Evolutionary conservation across 2,888 invertebrate genomes (phyloP).

Genomic region (Lydus trimaculatus): DNA sequence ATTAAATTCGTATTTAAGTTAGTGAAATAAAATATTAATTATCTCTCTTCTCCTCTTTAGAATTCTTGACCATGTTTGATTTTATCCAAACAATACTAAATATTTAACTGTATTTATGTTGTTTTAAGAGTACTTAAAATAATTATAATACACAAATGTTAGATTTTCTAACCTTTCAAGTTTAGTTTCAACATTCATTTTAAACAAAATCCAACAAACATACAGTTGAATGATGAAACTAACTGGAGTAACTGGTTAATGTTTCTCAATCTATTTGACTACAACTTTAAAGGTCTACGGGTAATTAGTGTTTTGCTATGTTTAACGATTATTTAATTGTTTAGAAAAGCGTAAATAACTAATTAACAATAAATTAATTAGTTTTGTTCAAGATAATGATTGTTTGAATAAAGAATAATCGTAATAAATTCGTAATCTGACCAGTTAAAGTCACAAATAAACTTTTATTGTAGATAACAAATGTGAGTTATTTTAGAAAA

Average conservation of each 20-base stretch:
- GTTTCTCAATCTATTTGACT: slow-evolving; percentile 23
- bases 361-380: not conserved
- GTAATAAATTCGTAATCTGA: slow-evolving; percentile 39
- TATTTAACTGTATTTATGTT: slow-evolving; percentile 18
- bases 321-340: not conserved
- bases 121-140: slow-evolving; percentile 22
- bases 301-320: slow-evolving; percentile 3
- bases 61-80: not conserved
- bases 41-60: no score
- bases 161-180: slow-evolving; percentile 26
- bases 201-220: slow-evolving; percentile 21
- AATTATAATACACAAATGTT: slow-evolving; percentile 27
- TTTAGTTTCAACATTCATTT: slow-evolving; percentile 20
- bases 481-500: slow-evolving; percentile 43
- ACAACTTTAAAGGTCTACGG: not conserved
- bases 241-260: slow-evolving; percentile 16
- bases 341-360: not conserved
- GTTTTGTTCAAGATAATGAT: slow-evolving; percentile 9
- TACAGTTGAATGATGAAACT: slow-evolving; percentile 23
- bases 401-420: slow-evolving; percentile 19
- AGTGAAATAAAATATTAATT: not conserved
- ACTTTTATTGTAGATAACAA: slow-evolving; percentile 43
- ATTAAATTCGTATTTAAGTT: not conserved
- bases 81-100: not conserved
- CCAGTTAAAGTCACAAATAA: slow-evolving; percentile 38